Evolutionary conservation across 2,888 invertebrate genomes (phyloP).

Genomic region (Phaonia tiefii): DNA sequence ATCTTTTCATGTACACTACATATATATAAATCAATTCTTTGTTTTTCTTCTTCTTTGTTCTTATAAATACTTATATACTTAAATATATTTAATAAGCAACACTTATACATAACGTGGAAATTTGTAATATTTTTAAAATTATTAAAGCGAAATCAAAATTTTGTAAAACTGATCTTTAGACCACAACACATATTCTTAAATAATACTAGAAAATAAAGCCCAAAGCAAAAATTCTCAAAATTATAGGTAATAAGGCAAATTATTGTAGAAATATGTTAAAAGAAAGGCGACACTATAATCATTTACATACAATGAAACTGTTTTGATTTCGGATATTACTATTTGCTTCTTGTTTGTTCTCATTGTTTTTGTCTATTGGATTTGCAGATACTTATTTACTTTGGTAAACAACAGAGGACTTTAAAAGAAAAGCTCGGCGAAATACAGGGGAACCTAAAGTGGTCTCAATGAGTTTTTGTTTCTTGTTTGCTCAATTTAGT

Average conservation of each 20-base stretch:
- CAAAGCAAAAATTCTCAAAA: conserved; percentile 21
- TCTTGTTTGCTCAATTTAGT: neutral
- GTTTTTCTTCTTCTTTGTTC: conserved; percentile 26
- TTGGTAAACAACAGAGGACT: neutral
- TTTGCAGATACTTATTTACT: neutral
- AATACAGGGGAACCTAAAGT: neutral
- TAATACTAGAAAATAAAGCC: conserved; percentile 16
- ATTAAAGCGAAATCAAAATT: conserved; percentile 28
- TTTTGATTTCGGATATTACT: neutral
- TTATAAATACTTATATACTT: conserved; percentile 35
- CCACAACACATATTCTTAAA: conserved; percentile 15
- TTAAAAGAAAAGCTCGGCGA: neutral
- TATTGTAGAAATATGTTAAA: neutral
- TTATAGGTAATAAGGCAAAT: conserved; percentile 21
- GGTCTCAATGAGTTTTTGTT: too few species aligned
- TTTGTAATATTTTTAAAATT: conserved; percentile 2
- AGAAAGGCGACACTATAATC: neutral
- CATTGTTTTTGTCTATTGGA: neutral
- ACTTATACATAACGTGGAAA: conserved; percentile 52
- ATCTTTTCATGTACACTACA: conserved; percentile 6
- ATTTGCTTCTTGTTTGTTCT: neutral
- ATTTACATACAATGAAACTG: too few species aligned
- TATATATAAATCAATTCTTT: conserved; percentile 4
- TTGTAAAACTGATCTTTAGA: conserved; percentile 18
- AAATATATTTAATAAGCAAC: conserved; percentile 52